phyloP scores from a whole-genome alignment of 2,797 vertebrate genomes.

The Antrozous pallidus region DNA sequence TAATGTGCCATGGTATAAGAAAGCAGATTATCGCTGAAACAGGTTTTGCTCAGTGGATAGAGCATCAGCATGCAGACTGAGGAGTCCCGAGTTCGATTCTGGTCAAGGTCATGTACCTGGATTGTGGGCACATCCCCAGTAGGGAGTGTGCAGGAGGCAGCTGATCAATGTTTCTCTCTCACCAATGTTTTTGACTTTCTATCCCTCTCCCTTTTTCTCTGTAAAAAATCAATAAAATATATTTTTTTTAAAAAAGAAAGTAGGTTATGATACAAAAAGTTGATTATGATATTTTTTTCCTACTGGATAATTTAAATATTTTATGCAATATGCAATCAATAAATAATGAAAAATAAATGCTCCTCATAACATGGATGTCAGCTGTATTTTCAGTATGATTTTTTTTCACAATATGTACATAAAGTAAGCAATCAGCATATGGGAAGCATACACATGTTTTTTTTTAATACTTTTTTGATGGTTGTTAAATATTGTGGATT shows the following conservation, averaged over 20 bases:
- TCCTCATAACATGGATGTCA: constrained; percentile 47
- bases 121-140: no score
- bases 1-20: not conserved
- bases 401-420: constrained; percentile 73
- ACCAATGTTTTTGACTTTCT: no score
- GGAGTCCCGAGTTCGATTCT: no score
- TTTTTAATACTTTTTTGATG: constrained; percentile 68
- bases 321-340: not conserved
- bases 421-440: constrained; percentile 72
- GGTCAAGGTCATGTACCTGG: no score
- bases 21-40: not conserved
- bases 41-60: no score
- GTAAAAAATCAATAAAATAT: no score
- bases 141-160: no score
- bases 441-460: constrained; percentile 69
- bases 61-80: no score
- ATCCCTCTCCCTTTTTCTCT: no score
- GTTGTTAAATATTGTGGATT: constrained; percentile 72
- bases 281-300: not conserved
- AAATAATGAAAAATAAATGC: not conserved
- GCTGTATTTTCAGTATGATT: constrained; percentile 69
- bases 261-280: not conserved
- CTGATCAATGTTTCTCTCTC: no score
- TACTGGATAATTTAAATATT: not conserved
- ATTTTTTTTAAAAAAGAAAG: no score